phyloP scores from a whole-genome alignment of 2,888 invertebrate genomes.

The Drosophila mimica region DNA sequence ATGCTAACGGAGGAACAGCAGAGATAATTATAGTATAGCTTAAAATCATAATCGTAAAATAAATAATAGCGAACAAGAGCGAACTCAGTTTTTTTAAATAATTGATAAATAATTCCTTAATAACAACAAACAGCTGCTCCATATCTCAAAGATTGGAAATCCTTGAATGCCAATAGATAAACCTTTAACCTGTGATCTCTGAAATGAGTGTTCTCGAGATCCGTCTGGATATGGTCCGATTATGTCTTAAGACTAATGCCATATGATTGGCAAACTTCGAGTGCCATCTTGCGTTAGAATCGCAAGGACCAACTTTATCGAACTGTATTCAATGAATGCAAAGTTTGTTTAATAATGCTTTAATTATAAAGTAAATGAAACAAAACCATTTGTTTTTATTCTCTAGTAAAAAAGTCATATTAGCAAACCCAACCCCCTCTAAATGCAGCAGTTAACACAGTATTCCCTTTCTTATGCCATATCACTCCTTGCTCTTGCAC shows the following conservation, averaged over 20 bases:
- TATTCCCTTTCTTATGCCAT: conserved; percentile 18
- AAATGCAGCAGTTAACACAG: conserved; percentile 44
- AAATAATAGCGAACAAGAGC: not conserved
- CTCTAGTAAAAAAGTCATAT: not conserved
- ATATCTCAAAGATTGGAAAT: too few relatives aligned
- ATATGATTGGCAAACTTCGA: too few relatives aligned
- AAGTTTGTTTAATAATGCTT: not conserved
- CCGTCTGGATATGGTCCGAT: too few relatives aligned
- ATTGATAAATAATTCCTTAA: too few relatives aligned
- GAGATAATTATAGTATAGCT: not conserved
- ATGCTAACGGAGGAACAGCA: conserved; percentile 20
- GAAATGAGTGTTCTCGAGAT: too few relatives aligned
- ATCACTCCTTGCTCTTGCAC: conserved; percentile 28
- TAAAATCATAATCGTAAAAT: not conserved
- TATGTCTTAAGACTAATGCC: too few relatives aligned
- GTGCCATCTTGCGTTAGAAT: too few relatives aligned
- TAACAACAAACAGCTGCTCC: too few relatives aligned
- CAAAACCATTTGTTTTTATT: conserved; percentile 3
- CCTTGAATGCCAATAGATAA: too few relatives aligned
- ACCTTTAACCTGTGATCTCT: too few relatives aligned
- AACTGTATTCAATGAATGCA: not conserved
- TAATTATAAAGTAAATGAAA: conserved; percentile 1
- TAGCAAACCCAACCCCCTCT: conserved; percentile 7
- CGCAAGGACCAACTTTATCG: not conserved
- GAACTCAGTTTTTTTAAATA: too few relatives aligned